Evolutionary conservation across 1,140 invertebrate genomes (phyloP).

Genomic region (Apocrypta bakeri): DNA sequence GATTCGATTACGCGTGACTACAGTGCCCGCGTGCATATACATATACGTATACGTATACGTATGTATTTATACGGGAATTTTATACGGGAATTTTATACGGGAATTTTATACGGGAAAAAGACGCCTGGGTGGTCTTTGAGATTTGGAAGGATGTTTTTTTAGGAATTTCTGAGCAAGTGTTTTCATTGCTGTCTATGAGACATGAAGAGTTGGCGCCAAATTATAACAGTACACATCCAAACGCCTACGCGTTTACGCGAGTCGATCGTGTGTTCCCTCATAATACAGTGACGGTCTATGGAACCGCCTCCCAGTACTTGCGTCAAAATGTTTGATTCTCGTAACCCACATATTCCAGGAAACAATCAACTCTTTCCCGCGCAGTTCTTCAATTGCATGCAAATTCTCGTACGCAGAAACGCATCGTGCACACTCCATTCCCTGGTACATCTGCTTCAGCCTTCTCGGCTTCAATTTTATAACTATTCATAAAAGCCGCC

Average conservation of each 20-base stretch:
- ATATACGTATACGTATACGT: background rate
- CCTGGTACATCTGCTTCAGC: background rate
- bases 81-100: no score
- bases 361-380: background rate
- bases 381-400: slow-evolving; percentile 13
- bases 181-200: no score
- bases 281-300: background rate
- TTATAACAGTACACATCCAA: no score
- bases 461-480: slow-evolving; percentile 15
- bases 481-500: slow-evolving; percentile 37
- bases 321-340: background rate
- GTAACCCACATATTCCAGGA: slow-evolving; percentile 24
- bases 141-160: no score
- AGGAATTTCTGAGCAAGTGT: no score
- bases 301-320: background rate
- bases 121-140: background rate
- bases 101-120: background rate
- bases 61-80: no score
- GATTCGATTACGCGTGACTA: slow-evolving; percentile 56
- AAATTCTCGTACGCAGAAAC: slow-evolving; percentile 28
- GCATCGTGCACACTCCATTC: background rate
- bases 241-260: no score
- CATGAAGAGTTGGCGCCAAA: no score
- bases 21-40: background rate
- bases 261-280: no score